Evolutionary conservation across 2,797 vertebrate species (phyloP).

Genomic region (Trichosurus vulpecula): DNA sequence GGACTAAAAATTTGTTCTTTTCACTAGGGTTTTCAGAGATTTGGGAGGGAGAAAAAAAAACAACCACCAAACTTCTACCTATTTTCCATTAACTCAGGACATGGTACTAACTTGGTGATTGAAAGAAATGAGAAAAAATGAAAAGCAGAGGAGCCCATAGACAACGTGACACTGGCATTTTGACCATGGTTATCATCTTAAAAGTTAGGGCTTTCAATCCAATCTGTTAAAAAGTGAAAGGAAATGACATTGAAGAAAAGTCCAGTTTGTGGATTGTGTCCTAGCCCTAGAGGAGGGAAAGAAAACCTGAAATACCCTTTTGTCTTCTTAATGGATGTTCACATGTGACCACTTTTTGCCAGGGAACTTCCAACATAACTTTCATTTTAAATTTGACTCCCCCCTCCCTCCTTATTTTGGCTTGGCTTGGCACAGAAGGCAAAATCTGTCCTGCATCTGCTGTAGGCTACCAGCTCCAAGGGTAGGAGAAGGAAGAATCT

Average conservation of each 20-base stretch:
- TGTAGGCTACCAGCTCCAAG: neutral
- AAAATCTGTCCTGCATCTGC: neutral
- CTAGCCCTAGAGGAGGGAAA: neutral
- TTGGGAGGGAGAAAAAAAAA: neutral
- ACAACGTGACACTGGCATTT: rapidly evolving
- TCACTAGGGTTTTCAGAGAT: neutral
- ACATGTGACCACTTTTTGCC: neutral
- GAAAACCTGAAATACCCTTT: neutral
- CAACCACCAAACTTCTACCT: neutral
- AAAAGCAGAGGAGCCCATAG: neutral
- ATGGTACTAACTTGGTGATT: neutral
- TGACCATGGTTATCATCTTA: neutral
- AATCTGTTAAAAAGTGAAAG: neutral
- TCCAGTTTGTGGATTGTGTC: neutral
- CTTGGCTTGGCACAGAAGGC: neutral
- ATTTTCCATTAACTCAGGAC: neutral
- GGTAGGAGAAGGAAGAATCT: rapidly evolving
- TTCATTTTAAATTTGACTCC: neutral
- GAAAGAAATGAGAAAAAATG: neutral
- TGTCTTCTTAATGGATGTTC: neutral
- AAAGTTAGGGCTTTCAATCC: neutral
- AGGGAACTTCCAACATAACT: neutral
- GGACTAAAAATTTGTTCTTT: neutral
- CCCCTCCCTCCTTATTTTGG: neutral
- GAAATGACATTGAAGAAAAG: neutral